A percentile compares a stretch with the other conserved stretches of the same genome.
Evolutionary conservation across 2,113 vertebrate genomes (phyloP).

Genomic region (Xenopus tropicalis): UCB_Xtro_10.0 CM004443.2:174295001-174295500

Average conservation of each 20-base stretch:
- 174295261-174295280: background rate
- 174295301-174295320: background rate
- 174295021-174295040: background rate
- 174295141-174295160: too few species aligned
- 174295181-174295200: background rate
- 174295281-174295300: background rate
- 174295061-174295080: too few species aligned
- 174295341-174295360: conserved; percentile 6
- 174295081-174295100: too few species aligned
- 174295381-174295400: background rate
- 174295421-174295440: background rate
- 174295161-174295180: too few species aligned
- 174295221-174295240: background rate
- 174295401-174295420: background rate
- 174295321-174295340: background rate
- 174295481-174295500: background rate
- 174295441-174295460: too few species aligned
- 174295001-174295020: background rate
- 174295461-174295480: too few species aligned
- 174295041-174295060: too few species aligned
- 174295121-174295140: too few species aligned
- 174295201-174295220: background rate
- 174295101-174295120: too few species aligned
- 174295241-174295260: background rate
- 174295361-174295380: background rate